These are phyloP conservation scores for Eucera pruinosa DNA, from an alignment of 2,888 invertebrate species.

Conservation along the genomic window DNA sequence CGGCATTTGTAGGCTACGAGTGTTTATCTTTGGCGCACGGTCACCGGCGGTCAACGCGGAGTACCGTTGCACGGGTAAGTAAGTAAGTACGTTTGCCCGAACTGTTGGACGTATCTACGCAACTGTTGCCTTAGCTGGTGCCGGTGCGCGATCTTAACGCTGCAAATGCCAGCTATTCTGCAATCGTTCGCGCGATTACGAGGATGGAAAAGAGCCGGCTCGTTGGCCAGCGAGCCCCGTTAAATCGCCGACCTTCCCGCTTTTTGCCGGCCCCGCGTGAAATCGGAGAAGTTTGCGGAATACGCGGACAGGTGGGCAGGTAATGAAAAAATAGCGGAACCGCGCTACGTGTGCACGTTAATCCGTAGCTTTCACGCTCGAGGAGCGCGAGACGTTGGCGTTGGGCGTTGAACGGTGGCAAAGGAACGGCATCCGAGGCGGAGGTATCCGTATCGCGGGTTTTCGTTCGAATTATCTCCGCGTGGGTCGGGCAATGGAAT, in stretches of 20 bases:
- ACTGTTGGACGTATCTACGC: constrained; percentile 23
- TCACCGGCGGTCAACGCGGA: constrained; percentile 77
- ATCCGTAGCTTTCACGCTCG: neutral
- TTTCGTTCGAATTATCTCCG: constrained; percentile 14
- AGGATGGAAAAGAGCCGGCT: constrained; percentile 46
- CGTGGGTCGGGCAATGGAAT: constrained; percentile 15
- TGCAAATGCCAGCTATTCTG: constrained; percentile 37
- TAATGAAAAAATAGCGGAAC: constrained; percentile 43
- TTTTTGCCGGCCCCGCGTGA: too few species aligned
- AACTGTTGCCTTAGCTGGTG: constrained; percentile 10
- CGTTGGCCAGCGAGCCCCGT: constrained; percentile 48
- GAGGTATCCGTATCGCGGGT: too few species aligned
- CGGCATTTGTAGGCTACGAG: constrained; percentile 64
- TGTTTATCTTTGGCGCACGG: constrained; percentile 74
- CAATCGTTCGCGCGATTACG: constrained; percentile 59
- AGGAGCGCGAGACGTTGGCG: neutral
- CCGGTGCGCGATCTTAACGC: constrained; percentile 15
- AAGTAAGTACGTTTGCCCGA: too few species aligned
- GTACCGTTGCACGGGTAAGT: constrained; percentile 78
- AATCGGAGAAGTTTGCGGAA: too few species aligned
- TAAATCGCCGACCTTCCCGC: constrained; percentile 47
- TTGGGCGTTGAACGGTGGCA: too few species aligned
- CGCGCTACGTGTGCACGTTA: neutral
- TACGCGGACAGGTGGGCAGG: too few species aligned
- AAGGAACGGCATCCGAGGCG: too few species aligned